Evolutionary conservation across 2,797 vertebrate species (phyloP).

Genomic region (Brachyalestes nurse): DNA sequence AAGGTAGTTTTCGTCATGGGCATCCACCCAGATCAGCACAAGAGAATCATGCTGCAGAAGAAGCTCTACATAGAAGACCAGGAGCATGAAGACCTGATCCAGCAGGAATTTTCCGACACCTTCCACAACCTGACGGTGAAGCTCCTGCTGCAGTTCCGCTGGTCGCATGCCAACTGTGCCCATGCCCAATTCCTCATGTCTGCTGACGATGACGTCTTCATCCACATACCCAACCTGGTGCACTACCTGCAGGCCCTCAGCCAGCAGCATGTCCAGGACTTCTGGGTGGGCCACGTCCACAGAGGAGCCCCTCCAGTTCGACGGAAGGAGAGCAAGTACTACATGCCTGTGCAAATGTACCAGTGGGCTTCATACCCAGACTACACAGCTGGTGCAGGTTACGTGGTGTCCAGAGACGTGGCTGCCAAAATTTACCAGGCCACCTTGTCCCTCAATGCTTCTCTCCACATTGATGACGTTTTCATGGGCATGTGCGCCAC

Average conservation of each 20-base stretch:
- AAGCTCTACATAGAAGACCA: constrained; percentile 79
- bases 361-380: constrained; percentile 91
- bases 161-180: constrained; percentile 86
- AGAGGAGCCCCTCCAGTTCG: constrained; percentile 86
- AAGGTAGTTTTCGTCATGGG: constrained; percentile 89
- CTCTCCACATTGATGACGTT: constrained; percentile 94
- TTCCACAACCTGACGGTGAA: constrained; percentile 94
- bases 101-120: constrained; percentile 90
- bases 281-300: constrained; percentile 93
- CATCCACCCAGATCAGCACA: constrained; percentile 52
- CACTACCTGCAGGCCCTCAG: constrained; percentile 81
- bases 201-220: constrained; percentile 92
- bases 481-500: constrained; percentile 97
- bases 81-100: constrained; percentile 82
- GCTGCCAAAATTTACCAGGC: constrained; percentile 87
- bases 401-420: constrained; percentile 88
- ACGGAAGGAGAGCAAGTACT: constrained; percentile 88
- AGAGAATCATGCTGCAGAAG: constrained; percentile 68
- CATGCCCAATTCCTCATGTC: constrained; percentile 92
- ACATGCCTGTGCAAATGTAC: constrained; percentile 88
- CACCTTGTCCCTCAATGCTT: constrained; percentile 84
- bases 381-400: constrained; percentile 91
- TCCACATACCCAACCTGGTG: constrained; percentile 92
- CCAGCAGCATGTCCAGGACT: constrained; percentile 74
- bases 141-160: constrained; percentile 90